Percentiles rank a stretch among this genome's conserved stretches.
These are phyloP conservation scores for Aleiodes leptofemur DNA, from an alignment of 2,888 invertebrate species.

Conservation along the genomic window DNA sequence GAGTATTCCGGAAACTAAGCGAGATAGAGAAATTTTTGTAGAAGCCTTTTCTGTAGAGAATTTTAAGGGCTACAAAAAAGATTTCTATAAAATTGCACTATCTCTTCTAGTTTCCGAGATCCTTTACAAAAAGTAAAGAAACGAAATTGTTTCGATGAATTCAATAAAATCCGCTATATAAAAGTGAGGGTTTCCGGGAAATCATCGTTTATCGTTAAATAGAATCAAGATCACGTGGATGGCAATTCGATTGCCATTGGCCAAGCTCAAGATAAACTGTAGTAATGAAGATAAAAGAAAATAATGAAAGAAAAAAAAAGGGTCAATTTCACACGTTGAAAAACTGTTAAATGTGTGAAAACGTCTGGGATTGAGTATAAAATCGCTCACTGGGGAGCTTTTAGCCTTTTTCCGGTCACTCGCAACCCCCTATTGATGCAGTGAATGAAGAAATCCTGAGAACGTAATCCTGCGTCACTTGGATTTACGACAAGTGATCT, in stretches of 20 bases:
- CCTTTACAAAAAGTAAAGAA: neutral
- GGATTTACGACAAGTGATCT: conserved; percentile 60
- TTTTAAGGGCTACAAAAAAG: too few relatives aligned
- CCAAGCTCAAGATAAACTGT: conserved; percentile 1
- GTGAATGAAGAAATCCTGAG: neutral
- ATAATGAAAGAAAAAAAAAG: conserved; percentile 11
- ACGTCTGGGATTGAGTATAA: conserved; percentile 52
- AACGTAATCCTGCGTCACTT: conserved; percentile 50
- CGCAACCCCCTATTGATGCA: neutral
- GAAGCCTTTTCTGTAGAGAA: too few relatives aligned
- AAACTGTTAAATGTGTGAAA: conserved; percentile 20
- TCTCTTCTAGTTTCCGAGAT: neutral
- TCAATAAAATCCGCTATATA: neutral
- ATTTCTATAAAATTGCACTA: too few relatives aligned
- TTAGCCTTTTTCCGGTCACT: conserved; percentile 34
- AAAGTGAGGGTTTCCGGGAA: neutral
- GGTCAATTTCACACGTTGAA: neutral
- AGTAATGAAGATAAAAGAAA: conserved; percentile 2
- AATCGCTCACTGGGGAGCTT: conserved; percentile 60
- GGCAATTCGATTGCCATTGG: conserved; percentile 1
- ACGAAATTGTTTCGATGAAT: neutral
- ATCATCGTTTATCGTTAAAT: conserved; percentile 22
- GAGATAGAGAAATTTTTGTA: too few relatives aligned
- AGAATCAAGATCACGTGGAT: neutral
- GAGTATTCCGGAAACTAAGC: too few relatives aligned